A percentile compares a stretch with the other conserved stretches of the same genome.
Evolutionary conservation across 2,888 invertebrate species (phyloP).

Genomic region (Lasioglossum malachurum): DNA sequence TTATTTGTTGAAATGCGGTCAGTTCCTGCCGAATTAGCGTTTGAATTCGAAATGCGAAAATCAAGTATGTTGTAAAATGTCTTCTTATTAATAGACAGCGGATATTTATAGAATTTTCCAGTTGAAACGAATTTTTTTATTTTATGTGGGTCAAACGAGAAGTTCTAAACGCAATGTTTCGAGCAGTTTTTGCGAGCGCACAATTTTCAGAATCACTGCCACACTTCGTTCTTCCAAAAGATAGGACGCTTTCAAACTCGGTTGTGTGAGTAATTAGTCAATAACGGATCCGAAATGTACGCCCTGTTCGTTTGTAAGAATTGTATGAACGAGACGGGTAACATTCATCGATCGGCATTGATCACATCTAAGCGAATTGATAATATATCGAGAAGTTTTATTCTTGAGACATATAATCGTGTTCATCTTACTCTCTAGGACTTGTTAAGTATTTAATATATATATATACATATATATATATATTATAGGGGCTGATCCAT

Average conservation of each 20-base stretch:
- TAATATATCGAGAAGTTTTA: constrained; percentile 56
- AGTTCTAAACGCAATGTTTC: background rate
- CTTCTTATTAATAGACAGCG: background rate
- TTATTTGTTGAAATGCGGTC: constrained; percentile 25
- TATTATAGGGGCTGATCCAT: constrained; percentile 33
- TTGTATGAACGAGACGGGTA: background rate
- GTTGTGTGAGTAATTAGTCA: background rate
- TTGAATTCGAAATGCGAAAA: constrained; percentile 15
- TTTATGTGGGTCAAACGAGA: background rate
- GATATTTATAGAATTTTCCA: too few relatives aligned
- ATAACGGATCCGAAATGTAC: constrained; percentile 18
- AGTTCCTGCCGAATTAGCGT: constrained; percentile 35
- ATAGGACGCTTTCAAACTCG: constrained; percentile 1
- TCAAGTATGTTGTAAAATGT: background rate
- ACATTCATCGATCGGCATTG: constrained; percentile 13
- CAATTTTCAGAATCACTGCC: constrained; percentile 37
- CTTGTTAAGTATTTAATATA: constrained; percentile 49
- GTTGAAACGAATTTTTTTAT: background rate
- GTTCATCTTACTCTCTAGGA: constrained; percentile 51
- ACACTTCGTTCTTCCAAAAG: constrained; percentile 28
- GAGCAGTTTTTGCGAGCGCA: constrained; percentile 7
- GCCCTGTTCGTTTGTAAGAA: background rate
- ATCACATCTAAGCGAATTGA: constrained; percentile 2
- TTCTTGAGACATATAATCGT: constrained; percentile 53
- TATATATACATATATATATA: background rate